Percentiles rank a stretch among this genome's conserved stretches.
phyloP scores from a whole-genome alignment of 2,797 vertebrate species.

The Leucoraja ocellata region DNA sequence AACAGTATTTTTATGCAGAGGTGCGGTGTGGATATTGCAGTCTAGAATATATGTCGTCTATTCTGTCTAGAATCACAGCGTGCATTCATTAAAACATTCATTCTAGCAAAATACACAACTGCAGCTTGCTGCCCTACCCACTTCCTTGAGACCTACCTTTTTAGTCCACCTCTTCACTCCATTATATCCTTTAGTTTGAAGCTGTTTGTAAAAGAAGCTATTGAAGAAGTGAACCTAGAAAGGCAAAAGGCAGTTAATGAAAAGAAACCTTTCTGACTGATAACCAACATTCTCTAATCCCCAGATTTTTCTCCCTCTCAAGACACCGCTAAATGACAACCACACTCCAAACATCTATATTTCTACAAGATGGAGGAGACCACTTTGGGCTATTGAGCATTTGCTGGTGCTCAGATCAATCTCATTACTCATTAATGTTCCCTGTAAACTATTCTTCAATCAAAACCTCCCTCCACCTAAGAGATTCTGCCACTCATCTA shows the following conservation, averaged over 20 bases:
- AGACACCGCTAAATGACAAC: not conserved
- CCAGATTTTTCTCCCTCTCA: not conserved
- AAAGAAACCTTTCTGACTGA: conserved; percentile 39
- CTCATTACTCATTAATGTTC: no score
- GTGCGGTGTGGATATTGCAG: not conserved
- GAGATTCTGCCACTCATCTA: no score
- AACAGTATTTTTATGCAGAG: not conserved
- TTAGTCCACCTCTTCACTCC: conserved; percentile 98
- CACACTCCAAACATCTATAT: no score
- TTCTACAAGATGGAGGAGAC: no score
- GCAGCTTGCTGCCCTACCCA: not conserved
- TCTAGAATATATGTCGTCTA: not conserved
- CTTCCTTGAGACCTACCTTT: conserved; percentile 68
- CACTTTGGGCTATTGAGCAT: no score
- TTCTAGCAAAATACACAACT: not conserved
- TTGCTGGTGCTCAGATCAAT: no score
- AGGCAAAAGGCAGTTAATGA: conserved; percentile 40
- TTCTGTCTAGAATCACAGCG: not conserved
- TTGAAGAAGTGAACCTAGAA: conserved; percentile 96
- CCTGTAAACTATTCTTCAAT: no score
- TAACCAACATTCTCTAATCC: conserved; percentile 38
- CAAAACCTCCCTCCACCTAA: no score
- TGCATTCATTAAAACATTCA: not conserved
- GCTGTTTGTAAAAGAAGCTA: conserved; percentile 98
- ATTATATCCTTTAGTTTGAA: conserved; percentile 97